Base-by-base conservation (phyloP, 2,888 invertebrate genomes). In the Synanthedon andrenaeformis region DNA sequence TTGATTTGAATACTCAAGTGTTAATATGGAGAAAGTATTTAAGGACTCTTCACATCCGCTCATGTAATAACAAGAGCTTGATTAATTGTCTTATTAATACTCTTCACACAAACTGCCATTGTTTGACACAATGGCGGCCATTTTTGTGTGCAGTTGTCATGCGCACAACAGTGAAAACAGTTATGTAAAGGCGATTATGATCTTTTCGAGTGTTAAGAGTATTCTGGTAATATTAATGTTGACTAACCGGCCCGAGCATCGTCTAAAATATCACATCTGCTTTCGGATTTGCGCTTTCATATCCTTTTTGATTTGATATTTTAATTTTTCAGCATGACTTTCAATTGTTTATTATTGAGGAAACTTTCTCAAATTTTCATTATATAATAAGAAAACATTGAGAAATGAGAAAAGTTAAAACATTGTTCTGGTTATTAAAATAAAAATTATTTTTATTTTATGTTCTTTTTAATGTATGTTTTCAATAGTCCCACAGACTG, bases 51-150 rank as follows among this genome's bases (percentile, higher is more conserved):
- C 49, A 73, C 76, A 79, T 80, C 74, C 76, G 77, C 69, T 73
- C 67, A 74, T 74, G 72, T 77, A 76, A 81, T 65, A 65, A 65
- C 62, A 65, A 71, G 66, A 66, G 67, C 62, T 59, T 72, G 65
- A 76, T 74, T 74, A 72, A 74, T 75, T 65, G 54, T 53, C 57
- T 64, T 62, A 53, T 54, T 53, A 54, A 49, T 54, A 51, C 28
- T 13, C 65, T 77, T 76, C 67, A 67, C 67, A 63, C 59, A 59
- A 61, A 49, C 57, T 53, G 59, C 65, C 67, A 72, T 66, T 67
- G 66, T 65, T 17, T 28, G 56, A 49, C 56, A 67, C 65, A 69
- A 66, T 64, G 57, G 62, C 53, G 42, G 62, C 56, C 64, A 61
- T 66, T 57, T 64, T 62, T 57, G 56, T 60, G 54, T 50, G 57